Conservation (phyloP, 92 coral and sea anemone species). For the Siderastrea siderea region DNA sequence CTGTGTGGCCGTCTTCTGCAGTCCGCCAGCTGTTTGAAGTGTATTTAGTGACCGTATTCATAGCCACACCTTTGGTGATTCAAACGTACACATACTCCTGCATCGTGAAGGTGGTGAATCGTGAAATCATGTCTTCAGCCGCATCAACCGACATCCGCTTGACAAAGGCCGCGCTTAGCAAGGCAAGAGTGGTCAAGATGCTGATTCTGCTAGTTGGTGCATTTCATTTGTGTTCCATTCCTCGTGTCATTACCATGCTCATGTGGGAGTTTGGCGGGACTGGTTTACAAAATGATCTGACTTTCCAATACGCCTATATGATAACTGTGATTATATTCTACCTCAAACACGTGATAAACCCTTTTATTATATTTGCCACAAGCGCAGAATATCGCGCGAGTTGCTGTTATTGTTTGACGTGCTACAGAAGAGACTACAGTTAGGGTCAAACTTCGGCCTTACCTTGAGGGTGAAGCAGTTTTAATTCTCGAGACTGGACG, state of each 20-base stretch:
- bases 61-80: constrained; percentile 58
- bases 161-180: constrained; percentile 55
- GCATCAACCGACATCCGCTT: constrained; percentile 7
- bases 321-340: constrained; percentile 75
- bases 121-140: constrained; percentile 31
- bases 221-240: constrained; percentile 80
- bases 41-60: constrained; percentile 70
- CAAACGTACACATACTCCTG: constrained; percentile 67
- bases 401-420: constrained; percentile 19
- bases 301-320: constrained; percentile 55
- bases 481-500: too few species aligned
- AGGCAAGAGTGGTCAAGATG: constrained; percentile 74
- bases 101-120: constrained; percentile 58
- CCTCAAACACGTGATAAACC: constrained; percentile 81
- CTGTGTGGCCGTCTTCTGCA: constrained; percentile 25
- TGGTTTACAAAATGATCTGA: constrained; percentile 4
- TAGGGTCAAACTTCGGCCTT: too few species aligned
- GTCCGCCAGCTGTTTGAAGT: constrained; percentile 65
- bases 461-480: too few species aligned
- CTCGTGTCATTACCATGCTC: constrained; percentile 78
- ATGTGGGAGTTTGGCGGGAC: constrained; percentile 61
- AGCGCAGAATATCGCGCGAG: constrained; percentile 77
- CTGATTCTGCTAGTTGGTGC: constrained; percentile 70
- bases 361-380: constrained; percentile 80
- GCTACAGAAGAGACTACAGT: not conserved